Evolutionary conservation across 1,140 invertebrate genomes (phyloP), one percentile per base, ranked within the genome.

Genomic region (Archivesica marissinica): DNA sequence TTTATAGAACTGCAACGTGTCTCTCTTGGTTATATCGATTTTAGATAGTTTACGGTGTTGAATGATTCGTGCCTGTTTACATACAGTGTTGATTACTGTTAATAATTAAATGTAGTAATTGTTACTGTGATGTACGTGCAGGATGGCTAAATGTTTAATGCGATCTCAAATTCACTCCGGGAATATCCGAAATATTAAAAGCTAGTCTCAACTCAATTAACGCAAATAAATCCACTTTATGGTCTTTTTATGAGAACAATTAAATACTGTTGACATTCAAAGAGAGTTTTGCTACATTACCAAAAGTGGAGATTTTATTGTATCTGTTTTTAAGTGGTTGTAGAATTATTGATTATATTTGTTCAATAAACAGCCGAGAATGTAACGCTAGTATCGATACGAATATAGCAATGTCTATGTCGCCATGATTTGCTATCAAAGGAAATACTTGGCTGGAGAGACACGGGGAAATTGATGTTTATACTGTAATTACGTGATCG

Each of bases 301-400:
- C 74, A 28, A 56, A 39, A 7, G 33, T 41, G 50, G 33, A 56
- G 47, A 39, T 59, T 76, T 76, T 56, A 76, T 76, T 76, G 44
- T 39, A 56, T 56, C 54, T 76, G 25, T 44, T 54, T 38, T 72
- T 76, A 39, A 76, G 74, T 39, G 33, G 50, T 17, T 76, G 50
- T 56, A 76, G 50, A 76, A 76, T 76, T 76, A 76, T 76, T 76
- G 74, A 76, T 76, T 76, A 50, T 38, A 59, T 76, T 56, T 56
- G 33, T 28, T 76, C 74, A 76, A 76, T 76, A 76, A 76, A 76
- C 38, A 76, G 23, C 47, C 33, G 30, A 15, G 33, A 56, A 20
- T n/a, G 50, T n/a, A 17, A 30, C 30, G n/a, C 35, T 56, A 35
- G 23, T n/a, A 28, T 11, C 2, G 50, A 59, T 76, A 76, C 56